phyloP scores from a whole-genome alignment of 92 coral and sea anemone genomes.

The Nematostella vectensis region DNA sequence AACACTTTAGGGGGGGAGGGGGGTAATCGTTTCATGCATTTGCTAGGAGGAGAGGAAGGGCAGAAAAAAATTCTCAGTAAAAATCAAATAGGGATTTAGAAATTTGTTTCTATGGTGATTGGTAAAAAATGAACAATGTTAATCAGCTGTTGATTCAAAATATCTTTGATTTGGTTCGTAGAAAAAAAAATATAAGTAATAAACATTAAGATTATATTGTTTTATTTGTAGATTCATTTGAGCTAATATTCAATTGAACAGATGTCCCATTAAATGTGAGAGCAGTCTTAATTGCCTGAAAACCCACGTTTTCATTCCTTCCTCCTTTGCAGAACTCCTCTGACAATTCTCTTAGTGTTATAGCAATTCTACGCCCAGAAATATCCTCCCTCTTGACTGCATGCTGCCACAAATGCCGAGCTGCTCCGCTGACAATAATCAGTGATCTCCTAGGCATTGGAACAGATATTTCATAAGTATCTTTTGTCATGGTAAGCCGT shows the following conservation, averaged over 20 bases:
- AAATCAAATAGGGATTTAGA: too few relatives aligned
- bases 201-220: too few relatives aligned
- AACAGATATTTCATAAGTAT: constrained; percentile 42
- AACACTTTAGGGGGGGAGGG: too few relatives aligned
- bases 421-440: constrained; percentile 60
- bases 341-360: constrained; percentile 84
- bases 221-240: too few relatives aligned
- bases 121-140: too few relatives aligned
- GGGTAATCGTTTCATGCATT: too few relatives aligned
- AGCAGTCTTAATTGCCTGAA: constrained; percentile 44
- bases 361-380: constrained; percentile 66
- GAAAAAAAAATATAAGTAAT: too few relatives aligned
- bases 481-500: constrained; percentile 57
- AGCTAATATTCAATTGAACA: constrained; percentile 33
- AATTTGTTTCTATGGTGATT: too few relatives aligned
- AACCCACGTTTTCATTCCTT: constrained; percentile 32
- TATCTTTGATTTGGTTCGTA: too few relatives aligned
- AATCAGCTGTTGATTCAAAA: too few relatives aligned
- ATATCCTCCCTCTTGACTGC: constrained; percentile 75
- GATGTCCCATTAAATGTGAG: constrained; percentile 67
- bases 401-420: constrained; percentile 88
- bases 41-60: too few relatives aligned
- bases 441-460: constrained; percentile 73
- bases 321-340: constrained; percentile 57
- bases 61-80: too few relatives aligned